These are phyloP conservation scores for Pelecanoides urinatrix DNA, from an alignment of 2,113 vertebrate species.

Conservation along the genomic window DNA sequence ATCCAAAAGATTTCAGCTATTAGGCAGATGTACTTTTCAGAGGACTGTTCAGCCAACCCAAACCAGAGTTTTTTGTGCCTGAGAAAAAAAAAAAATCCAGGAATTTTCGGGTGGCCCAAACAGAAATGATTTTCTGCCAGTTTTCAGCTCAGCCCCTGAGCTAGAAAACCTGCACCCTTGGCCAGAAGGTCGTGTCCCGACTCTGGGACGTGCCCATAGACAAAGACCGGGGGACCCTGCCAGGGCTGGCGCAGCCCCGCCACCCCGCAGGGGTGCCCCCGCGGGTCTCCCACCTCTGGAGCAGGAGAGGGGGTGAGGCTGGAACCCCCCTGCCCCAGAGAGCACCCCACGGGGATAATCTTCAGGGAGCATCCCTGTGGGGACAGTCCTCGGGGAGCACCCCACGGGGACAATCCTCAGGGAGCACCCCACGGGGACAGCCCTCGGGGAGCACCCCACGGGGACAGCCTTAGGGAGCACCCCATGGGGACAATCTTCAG, in stretches of 20 bases:
- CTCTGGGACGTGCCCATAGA: fast-evolving
- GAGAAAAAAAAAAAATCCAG: background rate
- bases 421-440: fast-evolving
- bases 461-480: background rate
- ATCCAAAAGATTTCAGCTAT: background rate
- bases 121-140: background rate
- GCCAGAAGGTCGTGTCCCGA: background rate
- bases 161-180: background rate
- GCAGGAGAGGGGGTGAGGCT: background rate
- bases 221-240: background rate
- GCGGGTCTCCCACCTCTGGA: fast-evolving
- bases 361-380: fast-evolving
- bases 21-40: background rate
- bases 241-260: background rate
- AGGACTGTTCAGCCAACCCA: background rate
- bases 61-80: background rate
- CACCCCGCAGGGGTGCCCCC: fast-evolving
- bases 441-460: fast-evolving
- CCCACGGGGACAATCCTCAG: background rate
- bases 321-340: background rate
- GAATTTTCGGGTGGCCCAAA: background rate
- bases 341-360: background rate
- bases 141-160: background rate
- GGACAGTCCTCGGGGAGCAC: background rate
- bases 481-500: background rate